Base-by-base conservation (phyloP, 2,888 invertebrate species). In the Chydorus sphaericus region DNA sequence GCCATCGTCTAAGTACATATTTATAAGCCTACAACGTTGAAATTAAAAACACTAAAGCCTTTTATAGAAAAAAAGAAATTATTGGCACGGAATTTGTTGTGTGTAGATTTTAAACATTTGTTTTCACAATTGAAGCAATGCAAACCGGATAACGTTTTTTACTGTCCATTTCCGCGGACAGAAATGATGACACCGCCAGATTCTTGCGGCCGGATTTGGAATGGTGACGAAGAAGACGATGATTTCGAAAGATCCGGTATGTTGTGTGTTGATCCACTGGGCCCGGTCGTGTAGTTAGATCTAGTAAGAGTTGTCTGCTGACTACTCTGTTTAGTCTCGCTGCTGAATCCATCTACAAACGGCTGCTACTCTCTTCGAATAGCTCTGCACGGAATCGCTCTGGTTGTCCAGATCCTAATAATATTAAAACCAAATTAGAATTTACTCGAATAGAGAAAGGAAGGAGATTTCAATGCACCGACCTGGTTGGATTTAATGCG, bases 311-410 rank as follows among this genome's bases (percentile, higher is more conserved):
- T 81, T 66, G 80, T 82, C 8, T 78, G 78, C 69, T 83, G 82
- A 56, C 79, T 78, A 1, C 82, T 81, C 65, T 83, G 80, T 49
- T 82, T 79, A 37, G 82, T 80, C 68, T 82, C 81, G 62, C 80
- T 73, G 7, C 76, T 72, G 28, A 79, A 75, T 1, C 82, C 81
- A 63, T 79, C 77, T 65, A 74, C 77, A 1, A 77, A 72, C 14
- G 82, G 82, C 50, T 82, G 71, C 2, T n/a, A 79, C 75, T 69
- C 82, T 82, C 69, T 82, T 82, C 61, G 78, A 77, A 62, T 80
- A 77, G 48, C 77, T 82, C 66, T 81, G 79, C 16, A 81, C 80
- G 7, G 52, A 54, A 33, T 57, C 57, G 1, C 81, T 81, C 64
- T 83, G 81, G 26, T 83, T 83, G 55, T 75, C 71, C 1, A 82